Evolutionary conservation across 2,888 invertebrate genomes (phyloP), one percentile per base, ranked within the genome.

Genomic region (Andrena chrysosceles): DNA sequence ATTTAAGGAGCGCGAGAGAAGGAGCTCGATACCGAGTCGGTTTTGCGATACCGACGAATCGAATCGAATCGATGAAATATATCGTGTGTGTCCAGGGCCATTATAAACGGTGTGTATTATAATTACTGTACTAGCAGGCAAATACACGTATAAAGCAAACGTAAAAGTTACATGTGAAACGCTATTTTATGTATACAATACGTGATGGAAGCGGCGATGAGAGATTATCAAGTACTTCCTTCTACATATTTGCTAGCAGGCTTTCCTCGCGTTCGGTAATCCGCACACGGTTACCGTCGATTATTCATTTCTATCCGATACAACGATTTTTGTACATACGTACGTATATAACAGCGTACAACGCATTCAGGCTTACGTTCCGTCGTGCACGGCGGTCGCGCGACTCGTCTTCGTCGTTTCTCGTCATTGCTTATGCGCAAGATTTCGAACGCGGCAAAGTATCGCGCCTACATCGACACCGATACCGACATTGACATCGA

Each of bases 61-160:
- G 59, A 63, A 29, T 56, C 67, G 68, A 66, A 23, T 72, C 80
- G 83, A 87, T 33, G 85, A 87, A 81, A 81, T 81, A 81, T 87
- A 87, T 88, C 87, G 29, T 42, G 35, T 56, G 87, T 89, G 90
- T 90, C 74, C 87, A 84, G 89, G 85, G 90, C 90, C 90, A 88
- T 83, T 89, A 87, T 89, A 89, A 90, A 89, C 89, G 90, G 86
- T 90, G 87, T 89, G 90, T 91, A 91, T 89, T 89, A 90, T 88
- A 90, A 90, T 91, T 88, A 88, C 62, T 89, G 85, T 88, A 87
- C 86, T 85, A 87, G 74, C 82, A 87, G 87, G 87, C 77, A 89
- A 88, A 88, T 87, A 89, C 87, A 90, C 84, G 86, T 88, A 87
- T 81, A 52, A 78, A 60, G 74, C 23, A 56, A 56, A 26, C 56